These are phyloP conservation scores for Melanostoma mellinum DNA, from an alignment of 2,888 invertebrate species.

Conservation along the genomic window DNA sequence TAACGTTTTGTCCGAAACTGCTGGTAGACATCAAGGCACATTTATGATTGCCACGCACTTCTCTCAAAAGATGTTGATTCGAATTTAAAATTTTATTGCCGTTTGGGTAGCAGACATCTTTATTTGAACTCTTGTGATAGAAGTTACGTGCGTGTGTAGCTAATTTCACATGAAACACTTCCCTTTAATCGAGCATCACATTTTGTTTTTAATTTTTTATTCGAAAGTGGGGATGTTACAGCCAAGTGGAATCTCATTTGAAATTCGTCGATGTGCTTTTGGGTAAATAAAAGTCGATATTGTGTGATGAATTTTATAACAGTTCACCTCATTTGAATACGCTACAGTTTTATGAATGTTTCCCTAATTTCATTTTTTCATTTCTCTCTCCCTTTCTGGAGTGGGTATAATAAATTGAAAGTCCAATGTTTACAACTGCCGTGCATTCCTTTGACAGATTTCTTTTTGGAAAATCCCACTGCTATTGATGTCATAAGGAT, in stretches of 20 bases:
- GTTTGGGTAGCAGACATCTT: not conserved
- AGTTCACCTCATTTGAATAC: conserved; percentile 20
- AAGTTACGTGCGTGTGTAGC: conserved; percentile 23
- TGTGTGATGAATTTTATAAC: conserved; percentile 42
- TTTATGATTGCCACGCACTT: not conserved
- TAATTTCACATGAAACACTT: conserved; percentile 7
- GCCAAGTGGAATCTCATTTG: conserved; percentile 4
- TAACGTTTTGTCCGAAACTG: too few species aligned
- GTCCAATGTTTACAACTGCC: conserved; percentile 27
- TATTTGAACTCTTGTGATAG: not conserved
- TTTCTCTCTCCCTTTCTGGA: not conserved
- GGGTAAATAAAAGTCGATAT: conserved; percentile 11
- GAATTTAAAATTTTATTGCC: conserved; percentile 19
- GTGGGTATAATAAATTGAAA: conserved; percentile 45
- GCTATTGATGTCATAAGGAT: conserved; percentile 33
- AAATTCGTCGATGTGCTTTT: conserved; percentile 32
- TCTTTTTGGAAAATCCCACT: conserved; percentile 34
- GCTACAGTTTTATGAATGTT: conserved; percentile 32
- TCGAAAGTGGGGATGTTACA: too few species aligned
- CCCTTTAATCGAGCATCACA: conserved; percentile 34
- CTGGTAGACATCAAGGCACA: too few species aligned
- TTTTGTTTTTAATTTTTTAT: not conserved
- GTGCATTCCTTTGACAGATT: conserved; percentile 8
- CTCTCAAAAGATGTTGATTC: conserved; percentile 8
- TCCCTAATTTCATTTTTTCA: not conserved